Evolutionary conservation across 2,888 invertebrate species (phyloP).

Genomic region (Caenorhabditis afra): DNA sequence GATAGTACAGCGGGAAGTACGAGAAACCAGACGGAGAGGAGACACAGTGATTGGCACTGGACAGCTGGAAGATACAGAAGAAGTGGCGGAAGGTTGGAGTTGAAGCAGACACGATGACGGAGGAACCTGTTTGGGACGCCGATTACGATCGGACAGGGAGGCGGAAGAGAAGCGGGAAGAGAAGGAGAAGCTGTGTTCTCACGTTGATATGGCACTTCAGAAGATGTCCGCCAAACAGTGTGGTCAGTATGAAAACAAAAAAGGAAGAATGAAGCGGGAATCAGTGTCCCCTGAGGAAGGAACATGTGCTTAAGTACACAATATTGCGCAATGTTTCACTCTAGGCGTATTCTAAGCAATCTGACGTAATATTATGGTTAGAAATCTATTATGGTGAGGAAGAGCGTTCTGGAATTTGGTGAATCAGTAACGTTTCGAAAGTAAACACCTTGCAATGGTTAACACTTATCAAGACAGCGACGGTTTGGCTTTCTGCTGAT

Average conservation of each 20-base stretch:
- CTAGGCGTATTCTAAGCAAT: slow-evolving; percentile 6
- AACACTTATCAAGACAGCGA: too few species aligned
- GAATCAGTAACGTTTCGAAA: neutral
- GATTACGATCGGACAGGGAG: slow-evolving; percentile 33
- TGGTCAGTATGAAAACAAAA: neutral
- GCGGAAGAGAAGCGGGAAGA: slow-evolving; percentile 5
- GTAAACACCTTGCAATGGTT: neutral
- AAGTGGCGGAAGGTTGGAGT: slow-evolving; percentile 41
- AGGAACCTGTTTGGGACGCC: slow-evolving; percentile 30
- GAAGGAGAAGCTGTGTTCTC: slow-evolving; percentile 21
- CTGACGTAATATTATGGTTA: slow-evolving; percentile 33
- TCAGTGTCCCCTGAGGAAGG: neutral
- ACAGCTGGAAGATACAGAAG: slow-evolving; percentile 32
- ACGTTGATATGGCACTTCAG: slow-evolving; percentile 3
- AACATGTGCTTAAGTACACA: slow-evolving; percentile 16
- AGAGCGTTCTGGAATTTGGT: too few species aligned
- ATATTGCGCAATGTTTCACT: slow-evolving; percentile 43
- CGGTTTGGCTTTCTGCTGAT: neutral
- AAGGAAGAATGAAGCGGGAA: neutral
- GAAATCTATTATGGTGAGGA: neutral
- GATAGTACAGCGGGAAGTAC: slow-evolving; percentile 6
- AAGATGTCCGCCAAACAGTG: too few species aligned
- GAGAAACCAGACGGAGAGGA: slow-evolving; percentile 24
- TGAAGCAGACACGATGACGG: slow-evolving; percentile 42
- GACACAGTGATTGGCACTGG: slow-evolving; percentile 41